These are phyloP conservation scores for Cottus gobio DNA, from an alignment of 2,113 vertebrate species.

Conservation along the genomic window DNA sequence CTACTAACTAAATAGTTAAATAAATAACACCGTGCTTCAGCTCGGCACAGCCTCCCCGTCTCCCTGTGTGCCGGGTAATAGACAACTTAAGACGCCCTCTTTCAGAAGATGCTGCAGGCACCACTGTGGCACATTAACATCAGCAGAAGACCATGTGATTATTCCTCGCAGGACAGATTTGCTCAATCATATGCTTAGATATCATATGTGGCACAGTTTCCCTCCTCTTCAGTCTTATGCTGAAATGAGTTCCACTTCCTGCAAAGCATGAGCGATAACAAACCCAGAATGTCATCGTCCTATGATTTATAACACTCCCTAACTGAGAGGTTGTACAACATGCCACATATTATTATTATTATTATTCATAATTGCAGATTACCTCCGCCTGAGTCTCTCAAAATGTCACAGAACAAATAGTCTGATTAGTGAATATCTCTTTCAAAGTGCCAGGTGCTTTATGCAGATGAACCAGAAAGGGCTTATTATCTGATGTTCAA, in stretches of 20 bases:
- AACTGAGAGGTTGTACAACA: slow-evolving; percentile 52
- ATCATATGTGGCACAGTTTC: slow-evolving; percentile 40
- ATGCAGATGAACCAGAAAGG: not conserved
- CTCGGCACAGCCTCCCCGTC: slow-evolving; percentile 14
- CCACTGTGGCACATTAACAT: slow-evolving; percentile 41
- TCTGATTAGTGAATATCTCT: slow-evolving; percentile 12
- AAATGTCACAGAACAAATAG: slow-evolving; percentile 45
- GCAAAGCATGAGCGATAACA: slow-evolving; percentile 55
- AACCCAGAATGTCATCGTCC: slow-evolving; percentile 59
- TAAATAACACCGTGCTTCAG: slow-evolving; percentile 46
- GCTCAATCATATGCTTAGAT: slow-evolving; percentile 62
- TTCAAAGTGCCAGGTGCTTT: slow-evolving; percentile 5
- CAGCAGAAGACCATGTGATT: slow-evolving; percentile 46
- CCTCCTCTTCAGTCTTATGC: slow-evolving; percentile 41
- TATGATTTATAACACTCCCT: slow-evolving; percentile 56
- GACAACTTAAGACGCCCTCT: slow-evolving; percentile 51
- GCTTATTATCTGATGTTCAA: slow-evolving; percentile 17
- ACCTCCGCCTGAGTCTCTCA: slow-evolving; percentile 5
- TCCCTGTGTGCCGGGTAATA: slow-evolving; percentile 25
- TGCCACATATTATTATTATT: slow-evolving; percentile 47
- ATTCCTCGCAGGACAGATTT: slow-evolving; percentile 55
- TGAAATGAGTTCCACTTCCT: slow-evolving; percentile 51
- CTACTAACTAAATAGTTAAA: slow-evolving; percentile 17
- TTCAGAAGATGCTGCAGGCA: slow-evolving; percentile 42
- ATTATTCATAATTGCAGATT: slow-evolving; percentile 43